Evolutionary conservation across 1,140 invertebrate genomes (phyloP).

Genomic region (Trachymyrmex cornetzi): DNA sequence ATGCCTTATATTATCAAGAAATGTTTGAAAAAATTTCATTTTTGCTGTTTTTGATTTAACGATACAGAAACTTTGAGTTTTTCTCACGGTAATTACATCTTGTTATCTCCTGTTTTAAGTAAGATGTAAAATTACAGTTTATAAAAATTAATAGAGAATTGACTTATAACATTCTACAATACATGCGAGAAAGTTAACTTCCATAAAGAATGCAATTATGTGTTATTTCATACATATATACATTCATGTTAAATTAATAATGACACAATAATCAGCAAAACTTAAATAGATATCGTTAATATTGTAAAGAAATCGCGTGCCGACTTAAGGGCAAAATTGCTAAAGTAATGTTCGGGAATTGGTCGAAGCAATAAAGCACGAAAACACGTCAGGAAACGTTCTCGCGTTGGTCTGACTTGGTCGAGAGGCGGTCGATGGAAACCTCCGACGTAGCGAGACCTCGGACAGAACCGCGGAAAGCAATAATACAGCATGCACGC

Average conservation of each 20-base stretch:
- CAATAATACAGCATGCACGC: conserved; percentile 15
- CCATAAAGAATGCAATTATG: background rate
- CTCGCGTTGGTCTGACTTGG: background rate
- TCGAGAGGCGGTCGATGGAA: conserved; percentile 21
- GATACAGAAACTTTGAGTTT: background rate
- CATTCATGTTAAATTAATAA: background rate
- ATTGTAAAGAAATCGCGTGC: conserved; percentile 4
- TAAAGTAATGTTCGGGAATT: conserved; percentile 19
- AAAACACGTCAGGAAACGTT: conserved; percentile 5
- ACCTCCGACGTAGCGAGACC: background rate
- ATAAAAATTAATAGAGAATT: background rate
- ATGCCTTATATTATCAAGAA: background rate
- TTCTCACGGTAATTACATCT: background rate
- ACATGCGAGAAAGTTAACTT: background rate
- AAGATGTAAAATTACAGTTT: background rate
- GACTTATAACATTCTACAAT: background rate
- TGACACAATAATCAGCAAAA: background rate
- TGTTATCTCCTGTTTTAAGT: background rate
- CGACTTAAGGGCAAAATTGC: background rate
- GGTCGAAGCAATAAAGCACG: background rate
- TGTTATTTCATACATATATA: background rate
- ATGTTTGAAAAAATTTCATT: background rate
- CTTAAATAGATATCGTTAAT: background rate
- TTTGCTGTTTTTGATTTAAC: background rate
- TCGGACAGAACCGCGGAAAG: conserved; percentile 27